A percentile compares a stretch with the other conserved stretches of the same genome.
Conservation (phyloP, 2,113 vertebrate species). For the Eublepharis macularius region DNA sequence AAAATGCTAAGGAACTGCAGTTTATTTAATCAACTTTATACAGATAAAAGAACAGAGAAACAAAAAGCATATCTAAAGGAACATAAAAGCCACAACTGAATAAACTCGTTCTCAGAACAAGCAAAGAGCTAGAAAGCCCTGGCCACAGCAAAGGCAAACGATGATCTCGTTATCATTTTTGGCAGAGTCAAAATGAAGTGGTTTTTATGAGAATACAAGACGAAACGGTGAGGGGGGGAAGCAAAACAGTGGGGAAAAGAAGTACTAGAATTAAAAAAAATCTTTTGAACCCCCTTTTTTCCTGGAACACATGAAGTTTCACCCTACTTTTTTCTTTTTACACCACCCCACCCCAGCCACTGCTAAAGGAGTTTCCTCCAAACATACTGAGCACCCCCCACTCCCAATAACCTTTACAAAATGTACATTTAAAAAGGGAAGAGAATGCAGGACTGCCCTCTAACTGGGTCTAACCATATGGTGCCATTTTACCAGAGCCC, state of each 20-base stretch:
- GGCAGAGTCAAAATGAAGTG: slow-evolving; percentile 3
- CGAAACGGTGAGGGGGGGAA: slow-evolving; percentile 59
- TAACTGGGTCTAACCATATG: not conserved
- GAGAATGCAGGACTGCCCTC: not conserved
- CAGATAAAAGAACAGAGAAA: slow-evolving; percentile 59
- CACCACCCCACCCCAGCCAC: slow-evolving; percentile 54
- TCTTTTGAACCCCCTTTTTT: slow-evolving; percentile 60
- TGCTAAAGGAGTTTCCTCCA: slow-evolving; percentile 58
- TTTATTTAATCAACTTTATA: slow-evolving; percentile 60
- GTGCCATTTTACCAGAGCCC: not conserved
- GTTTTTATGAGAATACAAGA: slow-evolving; percentile 51
- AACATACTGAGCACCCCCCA: slow-evolving; percentile 28
- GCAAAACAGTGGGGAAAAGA: slow-evolving; percentile 23
- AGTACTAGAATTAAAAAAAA: slow-evolving; percentile 54
- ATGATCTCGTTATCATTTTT: not conserved
- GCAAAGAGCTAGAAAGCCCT: slow-evolving; percentile 20
- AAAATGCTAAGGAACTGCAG: slow-evolving; percentile 56
- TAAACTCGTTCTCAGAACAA: slow-evolving; percentile 70
- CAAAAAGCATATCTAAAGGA: slow-evolving; percentile 50
- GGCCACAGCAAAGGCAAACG: not conserved
- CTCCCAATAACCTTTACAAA: slow-evolving; percentile 43
- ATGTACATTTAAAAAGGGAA: slow-evolving; percentile 54
- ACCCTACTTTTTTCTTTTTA: slow-evolving; percentile 52
- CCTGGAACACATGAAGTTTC: slow-evolving; percentile 60
- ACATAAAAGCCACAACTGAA: slow-evolving; percentile 67